phyloP scores from a whole-genome alignment of 2,888 invertebrate genomes.

The Tenthredo livida region DNA sequence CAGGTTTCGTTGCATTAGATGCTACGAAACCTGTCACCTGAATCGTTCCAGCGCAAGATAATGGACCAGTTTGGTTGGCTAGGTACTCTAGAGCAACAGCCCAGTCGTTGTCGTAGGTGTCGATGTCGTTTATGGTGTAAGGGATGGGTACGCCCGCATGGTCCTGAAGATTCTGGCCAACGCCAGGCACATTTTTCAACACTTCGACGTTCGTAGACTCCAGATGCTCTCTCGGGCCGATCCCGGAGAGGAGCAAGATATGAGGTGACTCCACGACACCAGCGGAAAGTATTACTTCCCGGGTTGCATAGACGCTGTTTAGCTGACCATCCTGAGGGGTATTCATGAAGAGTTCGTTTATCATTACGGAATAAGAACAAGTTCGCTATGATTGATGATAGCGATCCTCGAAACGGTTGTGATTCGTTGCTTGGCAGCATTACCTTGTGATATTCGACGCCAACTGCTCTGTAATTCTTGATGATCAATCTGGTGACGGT shows the following conservation, averaged over 20 bases:
- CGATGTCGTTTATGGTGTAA: conserved; percentile 79
- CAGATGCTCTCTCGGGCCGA: conserved; percentile 83
- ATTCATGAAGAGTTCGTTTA: not conserved
- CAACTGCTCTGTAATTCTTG: conserved; percentile 79
- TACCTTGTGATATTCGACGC: conserved; percentile 81
- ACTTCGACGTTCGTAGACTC: conserved; percentile 81
- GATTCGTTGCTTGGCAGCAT: conserved; percentile 64
- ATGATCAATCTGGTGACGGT: conserved; percentile 82
- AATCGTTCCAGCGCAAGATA: conserved; percentile 82
- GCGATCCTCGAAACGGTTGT: not conserved
- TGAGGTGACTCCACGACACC: conserved; percentile 85
- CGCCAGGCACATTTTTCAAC: conserved; percentile 83
- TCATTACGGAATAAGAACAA: not conserved
- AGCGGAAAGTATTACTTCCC: conserved; percentile 81
- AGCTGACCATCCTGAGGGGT: conserved; percentile 60
- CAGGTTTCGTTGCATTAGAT: conserved; percentile 81
- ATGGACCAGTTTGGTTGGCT: conserved; percentile 81
- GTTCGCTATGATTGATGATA: not conserved
- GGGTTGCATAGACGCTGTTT: conserved; percentile 61
- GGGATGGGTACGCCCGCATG: conserved; percentile 83
- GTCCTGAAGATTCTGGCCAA: conserved; percentile 85
- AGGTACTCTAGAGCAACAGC: conserved; percentile 83
- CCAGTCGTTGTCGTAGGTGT: conserved; percentile 82
- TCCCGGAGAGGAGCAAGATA: conserved; percentile 83
- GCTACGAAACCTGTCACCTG: conserved; percentile 80